These are phyloP conservation scores for Zenarchopterus dispar DNA, from an alignment of 2,797 vertebrate genomes.

Conservation along the genomic window DNA sequence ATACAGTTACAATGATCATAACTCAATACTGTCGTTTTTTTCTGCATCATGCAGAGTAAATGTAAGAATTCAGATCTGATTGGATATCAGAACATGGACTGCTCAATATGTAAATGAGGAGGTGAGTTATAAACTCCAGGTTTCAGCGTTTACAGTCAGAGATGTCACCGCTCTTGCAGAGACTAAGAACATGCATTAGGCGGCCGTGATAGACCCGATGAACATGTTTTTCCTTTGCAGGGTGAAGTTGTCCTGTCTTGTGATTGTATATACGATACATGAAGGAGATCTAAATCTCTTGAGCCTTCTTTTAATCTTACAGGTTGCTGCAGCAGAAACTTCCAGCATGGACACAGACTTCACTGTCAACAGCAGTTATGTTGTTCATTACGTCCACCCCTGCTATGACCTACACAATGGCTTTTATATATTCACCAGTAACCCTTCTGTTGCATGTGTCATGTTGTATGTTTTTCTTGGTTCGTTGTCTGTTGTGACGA, in stretches of 20 bases:
- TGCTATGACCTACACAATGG: constrained; percentile 17
- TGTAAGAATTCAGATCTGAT: background rate
- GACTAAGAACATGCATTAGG: no score
- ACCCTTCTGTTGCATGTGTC: constrained; percentile 17
- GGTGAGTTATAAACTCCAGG: background rate
- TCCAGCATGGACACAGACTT: background rate
- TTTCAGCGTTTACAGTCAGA: background rate
- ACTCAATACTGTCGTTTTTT: background rate
- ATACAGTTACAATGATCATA: no score
- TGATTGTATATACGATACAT: background rate
- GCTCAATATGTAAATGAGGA: background rate
- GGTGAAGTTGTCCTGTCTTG: no score
- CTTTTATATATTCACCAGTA: constrained; percentile 3
- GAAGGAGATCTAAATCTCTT: background rate
- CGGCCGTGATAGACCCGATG: no score
- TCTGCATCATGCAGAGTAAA: background rate
- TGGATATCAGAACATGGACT: constrained; percentile 1
- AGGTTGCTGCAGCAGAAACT: background rate
- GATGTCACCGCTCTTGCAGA: background rate
- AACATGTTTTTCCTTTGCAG: no score
- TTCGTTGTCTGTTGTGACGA: constrained; percentile 25
- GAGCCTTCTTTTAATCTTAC: background rate
- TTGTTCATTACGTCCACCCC: background rate
- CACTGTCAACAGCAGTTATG: background rate
- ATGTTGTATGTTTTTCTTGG: constrained; percentile 20